Conservation (phyloP, 2,888 invertebrate genomes). For the Masnerella sp. region DNA sequence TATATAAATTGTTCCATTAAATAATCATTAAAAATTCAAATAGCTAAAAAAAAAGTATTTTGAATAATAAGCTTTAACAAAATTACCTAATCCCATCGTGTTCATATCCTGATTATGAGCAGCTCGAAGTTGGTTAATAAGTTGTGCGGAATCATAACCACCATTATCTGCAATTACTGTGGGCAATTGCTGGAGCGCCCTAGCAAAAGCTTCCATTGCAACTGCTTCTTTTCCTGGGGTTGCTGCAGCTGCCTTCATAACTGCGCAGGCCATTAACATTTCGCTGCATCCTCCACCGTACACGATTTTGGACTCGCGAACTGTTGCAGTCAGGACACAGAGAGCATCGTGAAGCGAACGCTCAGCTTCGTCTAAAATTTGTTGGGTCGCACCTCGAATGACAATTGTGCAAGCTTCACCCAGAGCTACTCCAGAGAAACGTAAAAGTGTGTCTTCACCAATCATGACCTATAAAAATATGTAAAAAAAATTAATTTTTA, state of each 20-base stretch:
- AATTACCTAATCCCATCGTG: slow-evolving; percentile 87
- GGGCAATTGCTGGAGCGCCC: slow-evolving; percentile 93
- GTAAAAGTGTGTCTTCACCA: slow-evolving; percentile 96
- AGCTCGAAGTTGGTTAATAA: slow-evolving; percentile 94
- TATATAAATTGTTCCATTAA: not conserved
- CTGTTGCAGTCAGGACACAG: slow-evolving; percentile 97
- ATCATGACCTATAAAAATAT: slow-evolving; percentile 86
- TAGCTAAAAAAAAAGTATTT: not conserved
- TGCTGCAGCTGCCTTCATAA: slow-evolving; percentile 87
- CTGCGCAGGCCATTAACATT: slow-evolving; percentile 97
- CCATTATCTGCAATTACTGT: slow-evolving; percentile 99
- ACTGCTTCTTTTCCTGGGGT: slow-evolving; percentile 98
- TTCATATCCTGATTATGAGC: slow-evolving; percentile 88
- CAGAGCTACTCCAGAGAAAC: slow-evolving; percentile 95
- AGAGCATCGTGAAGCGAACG: slow-evolving; percentile 98
- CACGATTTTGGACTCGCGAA: slow-evolving; percentile 93
- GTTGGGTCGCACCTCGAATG: slow-evolving; percentile 98
- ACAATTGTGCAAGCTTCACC: slow-evolving; percentile 99
- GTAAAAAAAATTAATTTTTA: not conserved
- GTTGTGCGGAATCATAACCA: slow-evolving; percentile 97
- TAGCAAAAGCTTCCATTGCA: slow-evolving; percentile 97
- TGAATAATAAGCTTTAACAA: slow-evolving; percentile 24
- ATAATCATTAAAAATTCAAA: no score
- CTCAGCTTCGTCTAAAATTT: slow-evolving; percentile 99
- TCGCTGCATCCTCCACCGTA: slow-evolving; percentile 97